Conservation (phyloP, 2,113 vertebrate species). For the Megaptera novaeangliae region DNA sequence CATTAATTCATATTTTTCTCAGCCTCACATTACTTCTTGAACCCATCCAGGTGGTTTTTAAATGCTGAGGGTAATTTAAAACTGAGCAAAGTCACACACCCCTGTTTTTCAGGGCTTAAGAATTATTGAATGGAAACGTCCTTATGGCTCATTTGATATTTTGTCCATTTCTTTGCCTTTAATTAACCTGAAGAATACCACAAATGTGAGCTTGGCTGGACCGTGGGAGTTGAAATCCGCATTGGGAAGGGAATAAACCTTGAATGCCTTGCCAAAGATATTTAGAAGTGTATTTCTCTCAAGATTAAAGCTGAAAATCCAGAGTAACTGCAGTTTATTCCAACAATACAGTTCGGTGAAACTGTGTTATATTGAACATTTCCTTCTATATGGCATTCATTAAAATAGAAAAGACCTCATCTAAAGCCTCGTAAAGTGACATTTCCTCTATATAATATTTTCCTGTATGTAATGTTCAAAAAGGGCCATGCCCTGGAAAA, state of each 20-base stretch:
- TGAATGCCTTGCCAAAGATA: slow-evolving; percentile 13
- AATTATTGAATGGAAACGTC: slow-evolving; percentile 60
- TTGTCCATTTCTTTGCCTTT: slow-evolving; percentile 75
- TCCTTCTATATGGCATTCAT: slow-evolving; percentile 53
- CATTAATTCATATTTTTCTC: slow-evolving; percentile 83
- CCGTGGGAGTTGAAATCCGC: slow-evolving; percentile 61
- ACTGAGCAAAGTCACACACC: slow-evolving; percentile 56
- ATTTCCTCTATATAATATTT: slow-evolving; percentile 66
- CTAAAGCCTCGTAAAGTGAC: slow-evolving; percentile 56
- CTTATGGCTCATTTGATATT: slow-evolving; percentile 49
- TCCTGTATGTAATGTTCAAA: slow-evolving; percentile 57
- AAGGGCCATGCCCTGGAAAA: slow-evolving; percentile 48
- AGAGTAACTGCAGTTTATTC: slow-evolving; percentile 52
- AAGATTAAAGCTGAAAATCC: slow-evolving; percentile 57
- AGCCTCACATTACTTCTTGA: slow-evolving; percentile 75
- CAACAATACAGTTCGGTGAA: slow-evolving; percentile 13
- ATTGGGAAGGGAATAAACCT: slow-evolving; percentile 46
- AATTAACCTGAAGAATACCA: slow-evolving; percentile 63
- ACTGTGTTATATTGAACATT: slow-evolving; percentile 20
- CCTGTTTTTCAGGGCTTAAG: slow-evolving; percentile 60
- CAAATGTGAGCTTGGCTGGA: neutral
- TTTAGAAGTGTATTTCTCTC: slow-evolving; percentile 58
- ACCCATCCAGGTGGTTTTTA: slow-evolving; percentile 79
- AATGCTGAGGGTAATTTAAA: slow-evolving; percentile 72
- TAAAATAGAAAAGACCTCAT: slow-evolving; percentile 63